These are phyloP conservation scores for Drosophila nikananu DNA, from an alignment of 1,140 invertebrate species.

Conservation along the genomic window DNA sequence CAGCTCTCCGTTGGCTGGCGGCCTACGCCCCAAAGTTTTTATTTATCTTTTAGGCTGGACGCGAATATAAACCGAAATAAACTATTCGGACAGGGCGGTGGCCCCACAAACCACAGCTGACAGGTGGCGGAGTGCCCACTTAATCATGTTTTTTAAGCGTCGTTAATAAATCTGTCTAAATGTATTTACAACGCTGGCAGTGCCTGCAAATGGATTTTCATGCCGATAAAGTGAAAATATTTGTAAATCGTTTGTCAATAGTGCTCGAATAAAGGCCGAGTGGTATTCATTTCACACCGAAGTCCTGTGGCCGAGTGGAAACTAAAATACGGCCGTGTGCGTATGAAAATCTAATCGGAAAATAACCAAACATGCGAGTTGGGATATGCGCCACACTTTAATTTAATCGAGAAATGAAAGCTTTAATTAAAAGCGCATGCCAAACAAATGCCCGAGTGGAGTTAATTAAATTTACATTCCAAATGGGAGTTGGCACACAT, in stretches of 20 bases:
- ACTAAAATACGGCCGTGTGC: conserved; percentile 2
- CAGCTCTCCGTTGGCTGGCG: conserved; percentile 39
- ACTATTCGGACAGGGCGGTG: conserved; percentile 7
- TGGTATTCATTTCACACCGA: conserved; percentile 23
- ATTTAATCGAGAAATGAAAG: conserved; percentile 41
- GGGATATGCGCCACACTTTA: conserved; percentile 12
- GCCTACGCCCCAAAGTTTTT: conserved; percentile 39
- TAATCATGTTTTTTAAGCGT: conserved; percentile 51
- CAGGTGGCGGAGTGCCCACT: conserved; percentile 37
- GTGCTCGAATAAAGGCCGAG: conserved; percentile 5
- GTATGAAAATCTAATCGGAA: conserved; percentile 34
- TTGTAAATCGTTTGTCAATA: conserved; percentile 35
- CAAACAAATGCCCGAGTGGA: conserved; percentile 16
- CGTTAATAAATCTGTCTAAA: conserved; percentile 52
- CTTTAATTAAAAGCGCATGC: conserved; percentile 34
- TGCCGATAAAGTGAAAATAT: conserved; percentile 50
- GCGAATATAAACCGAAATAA: conserved; percentile 35
- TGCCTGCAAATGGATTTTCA: conserved; percentile 63
- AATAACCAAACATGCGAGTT: conserved; percentile 21
- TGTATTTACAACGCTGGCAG: conserved; percentile 31
- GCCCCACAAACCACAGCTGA: conserved; percentile 26
- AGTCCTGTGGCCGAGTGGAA: not conserved
- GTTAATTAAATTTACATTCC: conserved; percentile 45
- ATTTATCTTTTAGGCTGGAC: conserved; percentile 10
- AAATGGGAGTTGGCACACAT: conserved; percentile 19